These are phyloP conservation scores for Lysiphlebus fabarum DNA, from an alignment of 1,140 invertebrate species.

Conservation along the genomic window DNA sequence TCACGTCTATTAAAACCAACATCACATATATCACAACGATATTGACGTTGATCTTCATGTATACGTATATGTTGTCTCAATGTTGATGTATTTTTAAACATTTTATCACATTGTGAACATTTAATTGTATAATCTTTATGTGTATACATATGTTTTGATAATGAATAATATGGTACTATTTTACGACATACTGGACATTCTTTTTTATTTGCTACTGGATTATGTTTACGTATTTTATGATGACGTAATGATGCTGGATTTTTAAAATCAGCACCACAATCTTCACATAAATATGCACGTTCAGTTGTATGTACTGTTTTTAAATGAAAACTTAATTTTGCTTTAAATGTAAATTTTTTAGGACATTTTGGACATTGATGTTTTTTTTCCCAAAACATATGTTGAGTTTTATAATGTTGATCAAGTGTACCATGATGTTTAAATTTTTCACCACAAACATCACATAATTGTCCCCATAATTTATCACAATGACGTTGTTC, in stretches of 20 bases:
- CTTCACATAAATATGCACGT: constrained; percentile 49
- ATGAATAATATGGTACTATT: constrained; percentile 50
- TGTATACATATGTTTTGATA: constrained; percentile 54
- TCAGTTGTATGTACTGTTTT: constrained; percentile 51
- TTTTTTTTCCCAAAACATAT: constrained; percentile 51
- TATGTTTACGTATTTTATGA: constrained; percentile 52
- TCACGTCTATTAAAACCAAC: constrained; percentile 55
- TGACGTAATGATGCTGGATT: constrained; percentile 52
- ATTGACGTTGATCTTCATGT: constrained; percentile 53
- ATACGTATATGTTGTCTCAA: constrained; percentile 53
- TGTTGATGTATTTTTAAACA: constrained; percentile 54
- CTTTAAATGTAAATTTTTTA: constrained; percentile 53
- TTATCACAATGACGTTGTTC: constrained; percentile 54
- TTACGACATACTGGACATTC: constrained; percentile 51
- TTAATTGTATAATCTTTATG: constrained; percentile 53
- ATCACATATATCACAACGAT: constrained; percentile 50
- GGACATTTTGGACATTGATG: constrained; percentile 52
- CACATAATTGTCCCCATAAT: constrained; percentile 48
- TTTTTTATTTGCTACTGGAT: constrained; percentile 45
- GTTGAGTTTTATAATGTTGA: constrained; percentile 49
- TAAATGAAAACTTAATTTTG: constrained; percentile 51
- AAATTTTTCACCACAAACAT: constrained; percentile 52
- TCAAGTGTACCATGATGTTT: constrained; percentile 52
- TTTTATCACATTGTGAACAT: constrained; percentile 52
- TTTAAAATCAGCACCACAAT: constrained; percentile 53